These are phyloP conservation scores for Dolichallabes microphthalmus DNA, from an alignment of 2,113 vertebrate genomes.

Conservation along the genomic window DNA sequence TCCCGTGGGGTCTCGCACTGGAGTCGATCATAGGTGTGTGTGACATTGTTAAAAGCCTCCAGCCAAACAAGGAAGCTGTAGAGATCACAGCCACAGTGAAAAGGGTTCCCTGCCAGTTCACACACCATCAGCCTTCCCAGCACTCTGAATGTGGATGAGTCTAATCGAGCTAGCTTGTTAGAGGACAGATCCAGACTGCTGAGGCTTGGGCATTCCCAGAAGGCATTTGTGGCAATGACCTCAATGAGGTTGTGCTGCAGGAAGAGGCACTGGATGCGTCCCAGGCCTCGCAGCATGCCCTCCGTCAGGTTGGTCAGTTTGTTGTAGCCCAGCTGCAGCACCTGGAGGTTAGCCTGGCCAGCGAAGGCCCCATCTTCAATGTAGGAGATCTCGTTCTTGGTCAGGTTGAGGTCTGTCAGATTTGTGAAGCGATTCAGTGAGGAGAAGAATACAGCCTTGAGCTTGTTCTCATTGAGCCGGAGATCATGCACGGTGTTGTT, in stretches of 20 bases:
- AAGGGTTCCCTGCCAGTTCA: conserved; percentile 94
- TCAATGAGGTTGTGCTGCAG: conserved; percentile 97
- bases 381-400: conserved; percentile 97
- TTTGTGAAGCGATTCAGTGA: conserved; percentile 96
- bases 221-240: conserved; percentile 87
- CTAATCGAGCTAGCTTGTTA: conserved; percentile 90
- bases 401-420: conserved; percentile 96
- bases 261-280: conserved; percentile 92
- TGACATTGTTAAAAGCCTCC: conserved; percentile 93
- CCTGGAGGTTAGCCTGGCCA: conserved; percentile 91
- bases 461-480: conserved; percentile 94
- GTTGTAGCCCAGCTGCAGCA: conserved; percentile 96
- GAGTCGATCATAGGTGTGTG: conserved; percentile 94
- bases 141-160: conserved; percentile 87
- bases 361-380: conserved; percentile 96
- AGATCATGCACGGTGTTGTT: conserved; percentile 98
- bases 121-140: conserved; percentile 89
- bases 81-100: conserved; percentile 94
- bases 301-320: conserved; percentile 93
- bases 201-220: conserved; percentile 92
- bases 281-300: conserved; percentile 92
- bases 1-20: conserved; percentile 93
- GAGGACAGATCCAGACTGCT: conserved; percentile 96
- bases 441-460: conserved; percentile 90
- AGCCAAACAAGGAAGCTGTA: conserved; percentile 92